Evolutionary conservation across 1,140 invertebrate species (phyloP).

Genomic region (Ooceraea biroi): DNA sequence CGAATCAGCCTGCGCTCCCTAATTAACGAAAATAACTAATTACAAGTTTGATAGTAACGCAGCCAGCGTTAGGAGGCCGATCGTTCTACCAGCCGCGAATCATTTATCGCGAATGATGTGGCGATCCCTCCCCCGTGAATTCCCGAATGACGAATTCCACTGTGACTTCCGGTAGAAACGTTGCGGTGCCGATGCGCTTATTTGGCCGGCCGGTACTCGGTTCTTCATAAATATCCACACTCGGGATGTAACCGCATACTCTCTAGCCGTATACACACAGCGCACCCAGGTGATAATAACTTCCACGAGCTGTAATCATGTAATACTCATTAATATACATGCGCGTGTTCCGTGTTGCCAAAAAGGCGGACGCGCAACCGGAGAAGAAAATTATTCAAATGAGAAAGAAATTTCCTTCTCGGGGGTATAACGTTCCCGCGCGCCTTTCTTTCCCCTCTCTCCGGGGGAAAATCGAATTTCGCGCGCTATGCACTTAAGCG

Average conservation of each 20-base stretch:
- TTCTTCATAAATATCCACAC: background rate
- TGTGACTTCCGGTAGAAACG: background rate
- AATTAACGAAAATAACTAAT: conserved; percentile 9
- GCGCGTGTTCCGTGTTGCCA: no score
- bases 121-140: background rate
- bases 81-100: background rate
- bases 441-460: background rate
- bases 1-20: background rate
- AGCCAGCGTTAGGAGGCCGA: background rate
- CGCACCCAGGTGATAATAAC: conserved; percentile 79
- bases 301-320: conserved; percentile 75
- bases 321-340: conserved; percentile 47
- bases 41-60: background rate
- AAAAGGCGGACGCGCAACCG: background rate
- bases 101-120: background rate
- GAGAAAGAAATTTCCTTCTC: conserved; percentile 4
- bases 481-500: background rate
- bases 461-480: background rate
- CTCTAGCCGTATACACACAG: conserved; percentile 79
- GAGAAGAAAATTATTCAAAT: conserved; percentile 24
- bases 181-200: no score
- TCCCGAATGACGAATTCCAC: background rate
- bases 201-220: no score
- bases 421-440: background rate
- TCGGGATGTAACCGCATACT: background rate